These are phyloP conservation scores for Caenorhabditis brenneri DNA, from an alignment of 1,140 invertebrate species.

Conservation along the genomic window DNA sequence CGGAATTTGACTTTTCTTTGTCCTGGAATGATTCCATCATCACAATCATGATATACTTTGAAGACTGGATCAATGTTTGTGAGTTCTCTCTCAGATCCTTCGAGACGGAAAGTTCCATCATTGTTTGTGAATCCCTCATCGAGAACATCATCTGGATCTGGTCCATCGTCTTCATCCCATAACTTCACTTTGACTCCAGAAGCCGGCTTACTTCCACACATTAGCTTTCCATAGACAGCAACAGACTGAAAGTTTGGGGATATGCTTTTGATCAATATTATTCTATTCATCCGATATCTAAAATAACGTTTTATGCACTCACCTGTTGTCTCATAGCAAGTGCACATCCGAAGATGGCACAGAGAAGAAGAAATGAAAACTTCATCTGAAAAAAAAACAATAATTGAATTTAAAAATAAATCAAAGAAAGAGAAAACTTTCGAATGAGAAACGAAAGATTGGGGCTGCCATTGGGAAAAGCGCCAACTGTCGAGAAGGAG, in stretches of 20 bases:
- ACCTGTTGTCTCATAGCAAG: constrained; percentile 57
- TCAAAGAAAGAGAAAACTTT: neutral
- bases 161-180: constrained; percentile 59
- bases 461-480: neutral
- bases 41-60: constrained; percentile 66
- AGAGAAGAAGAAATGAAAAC: neutral
- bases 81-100: constrained; percentile 55
- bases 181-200: constrained; percentile 59
- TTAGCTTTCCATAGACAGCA: constrained; percentile 52
- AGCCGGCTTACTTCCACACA: constrained; percentile 56
- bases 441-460: neutral
- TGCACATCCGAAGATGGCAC: constrained; percentile 47
- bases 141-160: constrained; percentile 60
- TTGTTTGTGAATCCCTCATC: constrained; percentile 56
- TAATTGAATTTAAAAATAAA: neutral
- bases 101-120: constrained; percentile 54
- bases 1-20: constrained; percentile 55
- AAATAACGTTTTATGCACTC: too few species aligned
- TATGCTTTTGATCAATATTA: neutral
- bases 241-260: constrained; percentile 44
- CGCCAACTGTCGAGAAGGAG: neutral
- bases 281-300: too few species aligned
- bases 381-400: constrained; percentile 7
- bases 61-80: constrained; percentile 61
- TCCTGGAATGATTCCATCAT: constrained; percentile 66